phyloP scores from a whole-genome alignment of 2,113 vertebrate species.

The Leptosomus discolor region DNA sequence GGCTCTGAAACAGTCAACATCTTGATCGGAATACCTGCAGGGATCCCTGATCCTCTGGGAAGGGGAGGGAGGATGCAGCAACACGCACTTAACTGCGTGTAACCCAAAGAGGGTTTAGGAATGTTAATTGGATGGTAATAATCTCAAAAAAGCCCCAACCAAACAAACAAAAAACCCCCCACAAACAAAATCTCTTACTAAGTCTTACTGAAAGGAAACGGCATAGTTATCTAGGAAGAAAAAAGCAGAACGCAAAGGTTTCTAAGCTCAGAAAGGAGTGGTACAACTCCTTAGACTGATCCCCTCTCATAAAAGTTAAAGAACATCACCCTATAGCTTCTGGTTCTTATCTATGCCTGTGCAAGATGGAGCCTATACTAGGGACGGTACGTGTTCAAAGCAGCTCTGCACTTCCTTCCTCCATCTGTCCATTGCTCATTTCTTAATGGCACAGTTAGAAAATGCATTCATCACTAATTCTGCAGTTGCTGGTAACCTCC shows the following conservation, averaged over 20 bases:
- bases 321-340: neutral
- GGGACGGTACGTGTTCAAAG: neutral
- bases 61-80: neutral
- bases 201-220: neutral
- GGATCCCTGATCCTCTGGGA: neutral
- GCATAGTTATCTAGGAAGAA: neutral
- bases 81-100: neutral
- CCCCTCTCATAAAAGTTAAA: neutral
- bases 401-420: neutral
- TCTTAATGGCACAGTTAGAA: constrained; percentile 30
- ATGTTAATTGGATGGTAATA: neutral
- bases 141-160: neutral
- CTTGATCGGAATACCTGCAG: neutral
- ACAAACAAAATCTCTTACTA: neutral
- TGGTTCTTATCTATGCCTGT: neutral
- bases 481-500: constrained; percentile 20
- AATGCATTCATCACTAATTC: constrained; percentile 9
- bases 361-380: neutral
- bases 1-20: neutral
- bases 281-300: neutral
- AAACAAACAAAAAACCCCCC: neutral
- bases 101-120: neutral
- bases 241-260: neutral
- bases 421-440: constrained; percentile 29
- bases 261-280: neutral